Conservation (phyloP, 2,797 vertebrate species). For the Ataeniobius toweri region DNA sequence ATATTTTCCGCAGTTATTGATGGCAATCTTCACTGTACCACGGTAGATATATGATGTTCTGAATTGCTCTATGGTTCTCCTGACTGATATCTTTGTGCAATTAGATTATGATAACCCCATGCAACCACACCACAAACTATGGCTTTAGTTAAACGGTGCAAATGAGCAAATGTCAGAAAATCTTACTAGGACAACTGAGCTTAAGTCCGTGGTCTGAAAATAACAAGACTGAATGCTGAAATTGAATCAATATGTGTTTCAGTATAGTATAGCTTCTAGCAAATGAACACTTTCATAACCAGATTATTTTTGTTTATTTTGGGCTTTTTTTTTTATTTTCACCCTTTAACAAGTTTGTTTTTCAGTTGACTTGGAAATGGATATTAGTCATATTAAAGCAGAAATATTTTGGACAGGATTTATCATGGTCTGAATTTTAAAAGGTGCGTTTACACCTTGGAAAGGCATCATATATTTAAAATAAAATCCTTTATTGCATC, state of each 20-base stretch:
- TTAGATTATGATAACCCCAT: neutral
- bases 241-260: neutral
- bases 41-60: neutral
- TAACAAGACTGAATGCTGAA: neutral
- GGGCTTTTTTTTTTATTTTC: neutral
- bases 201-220: neutral
- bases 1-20: neutral
- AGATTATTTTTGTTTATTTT: neutral
- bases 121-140: neutral
- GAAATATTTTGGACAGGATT: neutral
- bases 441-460: neutral
- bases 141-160: neutral
- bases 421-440: neutral
- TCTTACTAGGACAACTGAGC: neutral
- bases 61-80: neutral
- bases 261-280: neutral
- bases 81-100: neutral
- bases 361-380: neutral
- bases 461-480: neutral
- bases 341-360: neutral
- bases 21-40: neutral
- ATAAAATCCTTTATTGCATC: neutral
- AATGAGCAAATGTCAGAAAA: neutral
- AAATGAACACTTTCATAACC: neutral
- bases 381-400: neutral